These are phyloP conservation scores for Tetragnatha montana DNA, from an alignment of 2,888 invertebrate genomes.

Conservation along the genomic window DNA sequence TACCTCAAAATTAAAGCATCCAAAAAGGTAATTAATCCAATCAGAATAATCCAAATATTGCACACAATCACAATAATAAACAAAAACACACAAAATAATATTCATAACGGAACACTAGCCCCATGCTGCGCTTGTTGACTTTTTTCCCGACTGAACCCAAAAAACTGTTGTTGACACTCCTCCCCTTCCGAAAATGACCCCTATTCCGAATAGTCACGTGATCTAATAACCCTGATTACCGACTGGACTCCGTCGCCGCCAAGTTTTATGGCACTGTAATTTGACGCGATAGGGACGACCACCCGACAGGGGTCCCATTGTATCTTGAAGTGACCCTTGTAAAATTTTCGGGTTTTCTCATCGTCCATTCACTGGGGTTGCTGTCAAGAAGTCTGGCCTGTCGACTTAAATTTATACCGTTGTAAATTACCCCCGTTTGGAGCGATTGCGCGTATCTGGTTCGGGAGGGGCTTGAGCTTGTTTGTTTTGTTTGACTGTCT, in stretches of 20 bases:
- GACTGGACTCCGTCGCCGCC: slow-evolving; percentile 40
- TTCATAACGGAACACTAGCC: background rate
- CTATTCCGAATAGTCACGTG: slow-evolving; percentile 63
- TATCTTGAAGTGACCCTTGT: slow-evolving; percentile 21
- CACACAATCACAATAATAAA: background rate
- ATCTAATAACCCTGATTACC: slow-evolving; percentile 65
- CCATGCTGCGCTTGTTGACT: background rate
- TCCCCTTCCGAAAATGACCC: slow-evolving; percentile 18
- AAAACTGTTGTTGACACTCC: slow-evolving; percentile 9
- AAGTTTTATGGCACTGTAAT: slow-evolving; percentile 68
- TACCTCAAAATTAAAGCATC: slow-evolving; percentile 21
- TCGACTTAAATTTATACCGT: background rate
- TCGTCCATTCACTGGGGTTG: background rate
- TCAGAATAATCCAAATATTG: background rate
- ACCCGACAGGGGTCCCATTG: background rate
- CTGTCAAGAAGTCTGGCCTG: background rate
- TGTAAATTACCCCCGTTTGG: background rate
- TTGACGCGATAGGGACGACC: slow-evolving; percentile 59
- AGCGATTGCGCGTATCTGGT: too few species aligned
- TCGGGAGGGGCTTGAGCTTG: too few species aligned
- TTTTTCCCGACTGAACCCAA: slow-evolving; percentile 16
- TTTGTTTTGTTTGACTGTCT: too few species aligned
- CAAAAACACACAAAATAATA: slow-evolving; percentile 8
- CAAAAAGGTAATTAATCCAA: slow-evolving; percentile 19
- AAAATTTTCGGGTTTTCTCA: slow-evolving; percentile 17